These are phyloP conservation scores for Uropetala carovei DNA, from an alignment of 2,888 invertebrate genomes.

Conservation along the genomic window DNA sequence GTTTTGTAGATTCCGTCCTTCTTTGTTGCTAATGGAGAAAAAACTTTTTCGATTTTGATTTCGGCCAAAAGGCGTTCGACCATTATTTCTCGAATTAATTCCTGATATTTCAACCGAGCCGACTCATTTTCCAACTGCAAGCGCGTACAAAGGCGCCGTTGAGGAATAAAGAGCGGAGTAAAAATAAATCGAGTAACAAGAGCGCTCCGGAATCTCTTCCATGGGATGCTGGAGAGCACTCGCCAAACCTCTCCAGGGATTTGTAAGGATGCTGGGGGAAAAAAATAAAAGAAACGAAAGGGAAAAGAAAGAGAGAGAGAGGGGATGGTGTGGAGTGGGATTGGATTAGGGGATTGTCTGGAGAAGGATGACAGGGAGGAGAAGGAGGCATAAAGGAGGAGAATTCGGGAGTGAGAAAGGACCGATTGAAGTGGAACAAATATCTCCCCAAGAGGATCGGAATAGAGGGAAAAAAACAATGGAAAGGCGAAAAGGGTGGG, in stretches of 20 bases:
- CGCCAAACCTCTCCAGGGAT: neutral
- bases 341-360: slow-evolving; percentile 13
- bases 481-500: neutral
- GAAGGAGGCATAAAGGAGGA: no score
- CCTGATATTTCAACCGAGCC: no score
- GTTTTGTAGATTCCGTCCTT: no score
- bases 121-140: no score
- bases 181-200: neutral
- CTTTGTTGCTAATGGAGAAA: no score
- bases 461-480: no score
- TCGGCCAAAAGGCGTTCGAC: no score
- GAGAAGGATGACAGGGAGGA: neutral
- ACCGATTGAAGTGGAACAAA: slow-evolving; percentile 26
- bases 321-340: neutral
- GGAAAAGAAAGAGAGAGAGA: no score
- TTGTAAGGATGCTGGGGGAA: neutral
- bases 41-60: no score
- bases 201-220: neutral
- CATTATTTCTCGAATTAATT: no score
- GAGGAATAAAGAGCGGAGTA: neutral
- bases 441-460: neutral
- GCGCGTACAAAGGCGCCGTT: neutral
- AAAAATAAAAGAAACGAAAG: neutral
- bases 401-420: neutral
- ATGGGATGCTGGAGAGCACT: neutral